Percentiles rank a stretch among this genome's conserved stretches.
These are phyloP conservation scores for Sebastes trivittatus DNA, from an alignment of 2,797 vertebrate genomes.

Conservation along the genomic window DNA sequence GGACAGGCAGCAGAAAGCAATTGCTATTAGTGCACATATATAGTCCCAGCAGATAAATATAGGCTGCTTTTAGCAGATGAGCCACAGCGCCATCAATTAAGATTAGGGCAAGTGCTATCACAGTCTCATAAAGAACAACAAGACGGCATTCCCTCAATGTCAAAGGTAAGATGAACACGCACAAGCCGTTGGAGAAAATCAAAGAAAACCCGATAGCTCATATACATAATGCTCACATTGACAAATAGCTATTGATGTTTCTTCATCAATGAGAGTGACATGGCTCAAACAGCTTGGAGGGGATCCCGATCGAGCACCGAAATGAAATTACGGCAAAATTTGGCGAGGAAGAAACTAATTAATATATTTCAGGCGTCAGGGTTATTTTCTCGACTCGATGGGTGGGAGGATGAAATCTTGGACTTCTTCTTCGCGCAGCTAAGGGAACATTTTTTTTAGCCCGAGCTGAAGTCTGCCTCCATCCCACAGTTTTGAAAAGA, in stretches of 20 bases:
- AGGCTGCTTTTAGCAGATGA: conserved; percentile 92
- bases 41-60: conserved; percentile 85
- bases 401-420: conserved; percentile 13
- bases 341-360: conserved; percentile 44
- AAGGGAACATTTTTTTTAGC: neutral
- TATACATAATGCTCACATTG: conserved; percentile 78
- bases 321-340: conserved; percentile 57
- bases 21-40: conserved; percentile 89
- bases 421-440: neutral
- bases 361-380: conserved; percentile 34
- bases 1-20: conserved; percentile 88
- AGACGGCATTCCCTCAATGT: conserved; percentile 83
- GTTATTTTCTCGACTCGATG: conserved; percentile 16
- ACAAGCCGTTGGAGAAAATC: conserved; percentile 61
- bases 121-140: conserved; percentile 83
- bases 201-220: conserved; percentile 66
- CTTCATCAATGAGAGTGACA: conserved; percentile 78
- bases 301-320: conserved; percentile 34
- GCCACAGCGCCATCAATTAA: conserved; percentile 86
- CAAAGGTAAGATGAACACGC: conserved; percentile 85
- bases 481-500: neutral
- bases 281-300: conserved; percentile 54
- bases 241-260: conserved; percentile 75
- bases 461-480: neutral
- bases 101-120: conserved; percentile 83